Conservation (phyloP, 1,140 invertebrate genomes). For the Apis dorsata region DNA sequence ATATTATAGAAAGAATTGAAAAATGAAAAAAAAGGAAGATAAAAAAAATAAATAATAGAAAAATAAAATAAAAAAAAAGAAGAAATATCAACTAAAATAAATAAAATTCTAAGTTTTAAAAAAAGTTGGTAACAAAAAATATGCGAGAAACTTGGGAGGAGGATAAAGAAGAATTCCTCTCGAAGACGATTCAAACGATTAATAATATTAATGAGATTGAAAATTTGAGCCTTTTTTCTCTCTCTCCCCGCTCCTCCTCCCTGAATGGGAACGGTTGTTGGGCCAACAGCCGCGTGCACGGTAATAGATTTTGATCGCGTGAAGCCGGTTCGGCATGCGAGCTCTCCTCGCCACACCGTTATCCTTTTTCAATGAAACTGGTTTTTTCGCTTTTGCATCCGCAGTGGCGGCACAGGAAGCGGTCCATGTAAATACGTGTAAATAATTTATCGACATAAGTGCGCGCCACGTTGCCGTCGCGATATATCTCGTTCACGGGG, state of each 20-base stretch:
- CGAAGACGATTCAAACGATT: neutral
- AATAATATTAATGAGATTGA: too few species aligned
- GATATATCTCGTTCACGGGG: conserved; percentile 47
- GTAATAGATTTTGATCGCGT: conserved; percentile 52
- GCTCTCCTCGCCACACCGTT: conserved; percentile 29
- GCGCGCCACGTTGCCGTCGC: conserved; percentile 42
- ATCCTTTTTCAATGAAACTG: conserved; percentile 53
- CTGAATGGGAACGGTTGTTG: neutral
- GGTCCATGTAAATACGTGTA: conserved; percentile 52
- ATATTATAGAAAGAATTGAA: too few species aligned
- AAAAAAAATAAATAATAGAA: too few species aligned
- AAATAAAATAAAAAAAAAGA: too few species aligned
- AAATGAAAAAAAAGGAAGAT: too few species aligned
- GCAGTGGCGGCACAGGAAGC: conserved; percentile 35
- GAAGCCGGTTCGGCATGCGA: conserved; percentile 46
- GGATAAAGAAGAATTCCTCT: neutral
- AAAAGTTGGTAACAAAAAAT: too few species aligned
- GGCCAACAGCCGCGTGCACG: conserved; percentile 3
- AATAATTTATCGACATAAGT: conserved; percentile 60
- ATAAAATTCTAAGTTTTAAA: too few species aligned
- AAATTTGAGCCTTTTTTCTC: neutral
- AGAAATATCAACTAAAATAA: too few species aligned
- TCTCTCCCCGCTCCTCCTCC: too few species aligned
- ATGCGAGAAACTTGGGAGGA: too few species aligned
- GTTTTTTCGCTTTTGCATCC: conserved; percentile 61